phyloP scores from a whole-genome alignment of 2,888 invertebrate species.

The Drosophila incognita region DNA sequence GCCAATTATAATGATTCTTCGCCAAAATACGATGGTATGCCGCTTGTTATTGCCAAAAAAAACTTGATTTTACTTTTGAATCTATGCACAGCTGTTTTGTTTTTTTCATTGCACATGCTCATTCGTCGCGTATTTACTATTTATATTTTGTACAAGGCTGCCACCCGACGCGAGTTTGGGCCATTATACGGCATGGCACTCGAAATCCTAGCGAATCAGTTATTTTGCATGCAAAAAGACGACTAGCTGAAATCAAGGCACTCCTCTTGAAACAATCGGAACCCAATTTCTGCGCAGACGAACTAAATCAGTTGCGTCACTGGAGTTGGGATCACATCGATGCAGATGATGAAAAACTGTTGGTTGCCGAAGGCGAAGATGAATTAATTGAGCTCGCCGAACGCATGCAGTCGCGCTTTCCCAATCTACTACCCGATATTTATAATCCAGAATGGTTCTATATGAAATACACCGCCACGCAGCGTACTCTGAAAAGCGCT shows the following conservation, averaged over 20 bases:
- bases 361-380: conserved; percentile 91
- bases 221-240: conserved; percentile 86
- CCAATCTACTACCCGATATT: conserved; percentile 87
- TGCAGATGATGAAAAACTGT: conserved; percentile 86
- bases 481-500: conserved; percentile 91
- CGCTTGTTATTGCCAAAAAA: conserved; percentile 11
- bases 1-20: conserved; percentile 88
- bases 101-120: conserved; percentile 7
- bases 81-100: conserved; percentile 39
- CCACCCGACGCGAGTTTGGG: conserved; percentile 89
- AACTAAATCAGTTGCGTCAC: conserved; percentile 84
- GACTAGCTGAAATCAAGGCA: conserved; percentile 85
- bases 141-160: conserved; percentile 86
- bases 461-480: conserved; percentile 92
- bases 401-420: conserved; percentile 90
- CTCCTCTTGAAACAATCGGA: conserved; percentile 83
- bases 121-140: conserved; percentile 10
- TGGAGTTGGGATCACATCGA: conserved; percentile 87
- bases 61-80: conserved; percentile 7
- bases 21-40: conserved; percentile 87
- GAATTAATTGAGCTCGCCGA: conserved; percentile 91
- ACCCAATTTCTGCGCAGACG: conserved; percentile 85
- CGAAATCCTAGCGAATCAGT: conserved; percentile 88
- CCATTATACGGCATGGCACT: conserved; percentile 92
- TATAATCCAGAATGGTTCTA: conserved; percentile 86